Conservation (phyloP, 2,888 invertebrate genomes). For the Phaonia tiefii region DNA sequence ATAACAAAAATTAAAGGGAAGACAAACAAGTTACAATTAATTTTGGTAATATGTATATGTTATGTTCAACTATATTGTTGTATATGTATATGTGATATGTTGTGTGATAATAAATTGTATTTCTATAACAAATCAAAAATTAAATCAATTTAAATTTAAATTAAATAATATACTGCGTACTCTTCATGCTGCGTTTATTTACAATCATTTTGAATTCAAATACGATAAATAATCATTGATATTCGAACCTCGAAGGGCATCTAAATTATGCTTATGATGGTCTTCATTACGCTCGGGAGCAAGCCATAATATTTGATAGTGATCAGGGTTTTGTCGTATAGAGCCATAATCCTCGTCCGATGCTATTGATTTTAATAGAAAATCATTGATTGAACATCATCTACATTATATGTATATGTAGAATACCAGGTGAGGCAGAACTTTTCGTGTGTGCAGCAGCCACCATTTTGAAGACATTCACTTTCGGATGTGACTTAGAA, state of each 20-base stretch:
- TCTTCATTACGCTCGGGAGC: conserved; percentile 56
- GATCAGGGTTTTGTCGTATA: too few relatives aligned
- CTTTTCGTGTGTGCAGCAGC: too few relatives aligned
- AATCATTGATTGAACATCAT: too few relatives aligned
- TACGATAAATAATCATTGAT: conserved; percentile 59
- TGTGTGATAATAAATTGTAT: neutral
- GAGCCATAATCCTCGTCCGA: conserved; percentile 59
- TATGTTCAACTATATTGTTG: conserved; percentile 61
- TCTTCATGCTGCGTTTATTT: conserved; percentile 66
- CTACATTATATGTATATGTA: too few relatives aligned
- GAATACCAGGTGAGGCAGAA: too few relatives aligned
- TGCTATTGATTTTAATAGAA: conserved; percentile 19
- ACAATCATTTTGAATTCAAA: conserved; percentile 55
- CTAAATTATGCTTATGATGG: conserved; percentile 44
- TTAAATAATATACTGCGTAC: conserved; percentile 67
- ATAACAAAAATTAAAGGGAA: conserved; percentile 20
- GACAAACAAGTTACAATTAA: conserved; percentile 42
- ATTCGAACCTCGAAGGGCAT: conserved; percentile 63
- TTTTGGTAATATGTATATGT: too few relatives aligned
- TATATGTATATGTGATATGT: neutral
- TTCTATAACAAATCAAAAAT: conserved; percentile 19
- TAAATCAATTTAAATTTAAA: conserved; percentile 46
- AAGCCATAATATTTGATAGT: conserved; percentile 54
- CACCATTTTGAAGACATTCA: too few relatives aligned
- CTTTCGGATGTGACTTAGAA: too few relatives aligned